Percentiles rank a stretch among this genome's conserved stretches.
Conservation (phyloP, 2,888 invertebrate species). For the Cinara cedri region DNA sequence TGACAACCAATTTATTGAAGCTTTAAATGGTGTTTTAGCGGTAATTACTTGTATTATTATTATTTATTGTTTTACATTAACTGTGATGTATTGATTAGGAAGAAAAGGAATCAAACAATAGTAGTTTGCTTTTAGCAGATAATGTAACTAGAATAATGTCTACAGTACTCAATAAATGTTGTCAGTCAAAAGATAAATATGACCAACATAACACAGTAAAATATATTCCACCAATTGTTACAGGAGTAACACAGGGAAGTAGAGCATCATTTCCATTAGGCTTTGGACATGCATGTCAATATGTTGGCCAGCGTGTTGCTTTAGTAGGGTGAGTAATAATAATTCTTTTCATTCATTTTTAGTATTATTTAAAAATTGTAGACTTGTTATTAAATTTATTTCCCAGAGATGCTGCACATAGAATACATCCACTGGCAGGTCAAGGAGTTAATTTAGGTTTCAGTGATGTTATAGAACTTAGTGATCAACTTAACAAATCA, state of each 20-base stretch:
- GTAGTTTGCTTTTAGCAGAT: slow-evolving; percentile 49
- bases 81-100: slow-evolving; percentile 50
- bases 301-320: slow-evolving; percentile 80
- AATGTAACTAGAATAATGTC: slow-evolving; percentile 27
- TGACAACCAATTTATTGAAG: slow-evolving; percentile 83
- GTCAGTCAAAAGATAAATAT: slow-evolving; percentile 40
- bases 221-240: slow-evolving; percentile 73
- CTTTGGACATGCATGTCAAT: slow-evolving; percentile 86
- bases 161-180: slow-evolving; percentile 39
- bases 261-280: slow-evolving; percentile 91
- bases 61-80: slow-evolving; percentile 2
- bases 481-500: slow-evolving; percentile 73
- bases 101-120: slow-evolving; percentile 56
- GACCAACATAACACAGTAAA: slow-evolving; percentile 35
- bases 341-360: slow-evolving; percentile 6
- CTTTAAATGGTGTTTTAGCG: slow-evolving; percentile 82
- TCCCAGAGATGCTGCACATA: slow-evolving; percentile 82
- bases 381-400: slow-evolving; percentile 40
- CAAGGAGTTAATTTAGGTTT: slow-evolving; percentile 98
- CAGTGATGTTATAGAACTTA: slow-evolving; percentile 84
- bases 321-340: slow-evolving; percentile 77
- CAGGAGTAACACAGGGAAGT: slow-evolving; percentile 68
- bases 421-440: slow-evolving; percentile 94
- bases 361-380: slow-evolving; percentile 1
- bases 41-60: slow-evolving; percentile 58